Evolutionary conservation across 2,113 vertebrate genomes (phyloP), one percentile per base, ranked within the genome.

Genomic region (Ageneiosus marmoratus): DNA sequence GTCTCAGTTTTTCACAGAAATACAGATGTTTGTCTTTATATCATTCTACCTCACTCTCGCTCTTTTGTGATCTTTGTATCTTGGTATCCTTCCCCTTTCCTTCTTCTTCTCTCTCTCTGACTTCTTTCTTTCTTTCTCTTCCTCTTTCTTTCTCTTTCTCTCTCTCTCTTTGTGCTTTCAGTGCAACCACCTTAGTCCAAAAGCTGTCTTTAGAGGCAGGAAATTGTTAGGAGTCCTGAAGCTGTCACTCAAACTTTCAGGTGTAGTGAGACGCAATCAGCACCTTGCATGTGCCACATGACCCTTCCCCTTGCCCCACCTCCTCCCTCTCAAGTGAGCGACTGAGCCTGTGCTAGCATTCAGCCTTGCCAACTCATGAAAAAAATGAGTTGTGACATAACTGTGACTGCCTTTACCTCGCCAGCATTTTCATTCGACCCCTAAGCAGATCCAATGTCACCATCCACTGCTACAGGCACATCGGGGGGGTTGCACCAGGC

Each of bases 161-260:
- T 91, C 86, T 93, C 94, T 97, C 94, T 98, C 93, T 97, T 95
- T 98, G 95, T 97, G 94, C 96, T 98, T 99, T 93, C 98, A 99
- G 97, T 97, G 96, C 93, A 94, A 92, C 92, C 92, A 94, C 95
- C 94, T 96, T 90, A 96, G 94, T 95, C 94, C 94, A 94, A 95
- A 94, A 86, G 93, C 95, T 95, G 90, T 95, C 93, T 95, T 96
- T 97, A 97, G 92, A 94, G 93, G 95, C 95, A 93, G 94, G 93
- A 92, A 90, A 73, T 94, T 91, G 93, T 96, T 98, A 96, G 95
- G 94, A 95, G 91, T 92, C 93, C 89, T 84, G 91, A 95, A 96
- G 96, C 96, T 96, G 95, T 95, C 94, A 85, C 82, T 95, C 95
- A 94, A 93, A 86, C 85, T 76, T 91, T 90, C 93, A 91, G 95